Evolutionary conservation across 2,113 vertebrate genomes (phyloP).

Genomic region (Nothobranchius furzeri): DNA sequence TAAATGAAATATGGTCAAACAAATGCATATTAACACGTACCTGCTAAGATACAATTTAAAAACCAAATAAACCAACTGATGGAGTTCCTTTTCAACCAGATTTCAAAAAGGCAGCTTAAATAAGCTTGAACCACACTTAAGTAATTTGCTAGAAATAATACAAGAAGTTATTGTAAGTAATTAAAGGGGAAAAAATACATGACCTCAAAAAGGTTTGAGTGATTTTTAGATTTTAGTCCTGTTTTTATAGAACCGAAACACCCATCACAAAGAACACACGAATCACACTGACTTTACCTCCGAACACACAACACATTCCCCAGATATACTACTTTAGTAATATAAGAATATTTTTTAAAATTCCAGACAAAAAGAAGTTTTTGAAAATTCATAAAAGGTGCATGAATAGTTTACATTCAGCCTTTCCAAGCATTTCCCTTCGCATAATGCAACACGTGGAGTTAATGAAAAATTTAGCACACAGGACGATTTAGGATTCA

Average conservation of each 20-base stretch:
- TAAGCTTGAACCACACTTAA: neutral
- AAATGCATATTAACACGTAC: neutral
- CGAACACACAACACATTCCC: conserved; percentile 21
- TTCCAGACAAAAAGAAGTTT: conserved; percentile 8
- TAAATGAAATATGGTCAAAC: neutral
- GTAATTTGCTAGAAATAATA: too few species aligned
- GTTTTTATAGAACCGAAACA: too few species aligned
- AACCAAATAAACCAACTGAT: neutral
- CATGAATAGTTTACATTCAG: conserved; percentile 42
- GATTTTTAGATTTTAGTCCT: too few species aligned
- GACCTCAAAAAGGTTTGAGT: too few species aligned
- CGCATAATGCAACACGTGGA: conserved; percentile 22
- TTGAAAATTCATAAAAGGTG: conserved; percentile 23
- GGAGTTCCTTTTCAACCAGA: conserved; percentile 34
- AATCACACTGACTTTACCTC: neutral
- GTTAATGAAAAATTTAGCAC: conserved; percentile 2
- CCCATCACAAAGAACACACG: too few species aligned
- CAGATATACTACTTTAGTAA: conserved; percentile 32
- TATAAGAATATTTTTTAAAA: conserved; percentile 11
- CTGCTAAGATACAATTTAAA: conserved; percentile 2
- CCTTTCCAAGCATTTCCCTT: conserved; percentile 7
- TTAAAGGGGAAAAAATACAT: too few species aligned
- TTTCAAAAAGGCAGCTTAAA: neutral
- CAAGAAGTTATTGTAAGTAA: neutral
- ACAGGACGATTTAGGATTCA: neutral